Evolutionary conservation across 2,113 vertebrate genomes (phyloP).

Genomic region (Sterrhoptilus dennistouni): DNA sequence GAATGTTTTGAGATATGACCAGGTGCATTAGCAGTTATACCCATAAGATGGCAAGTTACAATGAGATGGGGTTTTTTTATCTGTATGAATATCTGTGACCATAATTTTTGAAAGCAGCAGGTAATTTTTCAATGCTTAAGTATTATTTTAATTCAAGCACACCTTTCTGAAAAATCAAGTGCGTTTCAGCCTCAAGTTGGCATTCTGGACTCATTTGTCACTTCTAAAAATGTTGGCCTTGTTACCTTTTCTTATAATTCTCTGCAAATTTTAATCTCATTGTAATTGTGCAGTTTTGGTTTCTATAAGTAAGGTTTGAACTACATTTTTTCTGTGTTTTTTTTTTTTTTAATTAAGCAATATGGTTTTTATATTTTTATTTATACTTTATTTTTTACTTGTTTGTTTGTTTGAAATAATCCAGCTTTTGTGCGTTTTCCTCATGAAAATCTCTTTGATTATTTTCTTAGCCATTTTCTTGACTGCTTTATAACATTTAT

Average conservation of each 20-base stretch:
- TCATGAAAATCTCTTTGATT: not conserved
- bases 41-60: not conserved
- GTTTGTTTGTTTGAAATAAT: not conserved
- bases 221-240: not conserved
- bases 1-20: not conserved
- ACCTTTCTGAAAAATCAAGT: not conserved
- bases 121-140: not conserved
- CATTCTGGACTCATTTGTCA: not conserved
- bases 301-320: not conserved
- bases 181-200: fast-evolving
- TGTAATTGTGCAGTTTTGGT: not conserved
- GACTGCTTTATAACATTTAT: not conserved
- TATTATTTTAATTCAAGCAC: not conserved
- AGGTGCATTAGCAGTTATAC: not conserved
- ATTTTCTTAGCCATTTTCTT: not conserved
- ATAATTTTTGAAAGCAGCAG: not conserved
- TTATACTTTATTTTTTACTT: not conserved
- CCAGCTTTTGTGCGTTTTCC: not conserved
- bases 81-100: not conserved
- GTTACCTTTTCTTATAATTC: not conserved
- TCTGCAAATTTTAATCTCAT: not conserved
- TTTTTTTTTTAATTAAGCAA: not conserved
- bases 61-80: not conserved
- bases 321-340: fast-evolving
- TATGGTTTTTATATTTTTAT: not conserved